Evolutionary conservation across 2,113 vertebrate species (phyloP).

Genomic region (Lynx canadensis): DNA sequence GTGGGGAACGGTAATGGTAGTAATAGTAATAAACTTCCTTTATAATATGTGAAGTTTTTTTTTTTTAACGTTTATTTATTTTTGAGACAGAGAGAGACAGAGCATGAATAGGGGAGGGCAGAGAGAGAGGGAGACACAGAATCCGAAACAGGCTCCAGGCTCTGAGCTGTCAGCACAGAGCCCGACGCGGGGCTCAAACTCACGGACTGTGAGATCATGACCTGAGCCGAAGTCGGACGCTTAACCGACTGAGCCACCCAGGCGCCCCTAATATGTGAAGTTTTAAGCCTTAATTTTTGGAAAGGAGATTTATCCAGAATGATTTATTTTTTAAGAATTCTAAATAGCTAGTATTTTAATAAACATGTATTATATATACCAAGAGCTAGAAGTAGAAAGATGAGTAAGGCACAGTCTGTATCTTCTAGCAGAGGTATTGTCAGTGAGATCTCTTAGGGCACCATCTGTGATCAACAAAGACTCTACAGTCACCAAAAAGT

Average conservation of each 20-base stretch:
- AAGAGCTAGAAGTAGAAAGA: constrained; percentile 37
- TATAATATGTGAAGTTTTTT: not conserved
- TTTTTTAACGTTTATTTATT: too few relatives aligned
- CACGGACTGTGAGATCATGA: too few relatives aligned
- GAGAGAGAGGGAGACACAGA: too few relatives aligned
- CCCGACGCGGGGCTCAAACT: too few relatives aligned
- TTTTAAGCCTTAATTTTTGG: not conserved
- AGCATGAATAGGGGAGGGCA: too few relatives aligned
- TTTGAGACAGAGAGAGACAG: too few relatives aligned
- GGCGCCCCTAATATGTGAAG: not conserved
- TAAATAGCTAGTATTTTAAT: constrained; percentile 6
- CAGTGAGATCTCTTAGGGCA: not conserved
- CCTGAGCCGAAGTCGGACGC: too few relatives aligned
- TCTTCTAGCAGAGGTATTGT: not conserved
- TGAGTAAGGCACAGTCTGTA: not conserved
- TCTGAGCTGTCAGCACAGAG: too few relatives aligned
- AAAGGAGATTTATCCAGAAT: constrained; percentile 4
- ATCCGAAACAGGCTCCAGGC: too few relatives aligned
- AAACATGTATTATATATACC: not conserved
- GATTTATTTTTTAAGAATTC: constrained; percentile 46
- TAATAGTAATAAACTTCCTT: not conserved
- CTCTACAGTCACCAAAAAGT: not conserved
- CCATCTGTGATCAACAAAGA: constrained; percentile 31
- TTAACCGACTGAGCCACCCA: too few relatives aligned
- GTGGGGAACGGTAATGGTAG: not conserved